These are phyloP conservation scores for Acipenser transmontanus DNA, from an alignment of 2,797 vertebrate genomes.

Conservation along the genomic window DNA sequence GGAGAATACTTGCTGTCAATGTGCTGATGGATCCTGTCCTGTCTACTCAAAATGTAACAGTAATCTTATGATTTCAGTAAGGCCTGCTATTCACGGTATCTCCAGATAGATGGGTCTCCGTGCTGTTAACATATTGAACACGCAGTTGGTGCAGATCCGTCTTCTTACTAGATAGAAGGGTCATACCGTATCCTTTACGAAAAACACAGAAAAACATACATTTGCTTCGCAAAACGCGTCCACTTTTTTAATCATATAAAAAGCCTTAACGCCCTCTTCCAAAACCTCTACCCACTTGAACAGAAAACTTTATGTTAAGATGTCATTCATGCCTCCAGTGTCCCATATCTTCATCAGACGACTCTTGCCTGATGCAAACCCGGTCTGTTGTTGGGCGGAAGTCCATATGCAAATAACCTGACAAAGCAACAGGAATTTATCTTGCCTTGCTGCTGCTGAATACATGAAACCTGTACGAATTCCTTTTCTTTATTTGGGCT, in stretches of 20 bases:
- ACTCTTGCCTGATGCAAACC: conserved; percentile 45
- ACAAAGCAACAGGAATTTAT: conserved; percentile 33
- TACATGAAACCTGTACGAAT: too few relatives aligned
- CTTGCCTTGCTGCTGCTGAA: not conserved
- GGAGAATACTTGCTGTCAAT: conserved; percentile 19
- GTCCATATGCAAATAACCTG: conserved; percentile 56
- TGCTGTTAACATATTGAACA: conserved; percentile 46
- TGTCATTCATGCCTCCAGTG: conserved; percentile 27
- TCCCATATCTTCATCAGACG: conserved; percentile 33
- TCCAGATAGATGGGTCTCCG: conserved; percentile 54
- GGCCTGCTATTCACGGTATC: conserved; percentile 42
- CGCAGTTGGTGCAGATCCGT: conserved; percentile 44
- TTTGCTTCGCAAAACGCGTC: conserved; percentile 12
- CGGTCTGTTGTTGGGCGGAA: conserved; percentile 53
- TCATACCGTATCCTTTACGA: conserved; percentile 42
- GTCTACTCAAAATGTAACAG: conserved; percentile 26
- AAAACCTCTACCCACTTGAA: conserved; percentile 20
- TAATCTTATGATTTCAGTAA: conserved; percentile 34
- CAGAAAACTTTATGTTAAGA: conserved; percentile 39
- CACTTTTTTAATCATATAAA: conserved; percentile 6
- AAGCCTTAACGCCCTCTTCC: conserved; percentile 5
- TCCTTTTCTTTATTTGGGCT: too few relatives aligned
- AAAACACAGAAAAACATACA: conserved; percentile 1
- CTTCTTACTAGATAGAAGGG: conserved; percentile 36
- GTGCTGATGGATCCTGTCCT: conserved; percentile 16